These are phyloP conservation scores for Xiphorhynchus erythropygius DNA, from an alignment of 2,797 vertebrate species.

Conservation along the genomic window DNA sequence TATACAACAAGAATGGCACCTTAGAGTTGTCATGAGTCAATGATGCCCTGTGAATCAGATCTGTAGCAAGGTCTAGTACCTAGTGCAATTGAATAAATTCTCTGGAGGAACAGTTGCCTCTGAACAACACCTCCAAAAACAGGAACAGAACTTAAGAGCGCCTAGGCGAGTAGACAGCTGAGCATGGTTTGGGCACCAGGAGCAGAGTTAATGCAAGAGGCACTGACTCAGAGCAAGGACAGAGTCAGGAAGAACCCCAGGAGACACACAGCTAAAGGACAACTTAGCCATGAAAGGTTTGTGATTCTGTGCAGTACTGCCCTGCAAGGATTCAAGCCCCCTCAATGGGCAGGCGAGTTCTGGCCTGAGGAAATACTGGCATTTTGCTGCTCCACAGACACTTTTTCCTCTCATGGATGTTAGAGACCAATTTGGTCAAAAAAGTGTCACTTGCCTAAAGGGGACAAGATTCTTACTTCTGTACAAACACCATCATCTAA, in stretches of 20 bases:
- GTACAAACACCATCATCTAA: not conserved
- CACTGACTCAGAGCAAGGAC: not conserved
- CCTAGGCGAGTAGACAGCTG: not conserved
- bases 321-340: not conserved
- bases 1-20: not conserved
- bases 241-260: not conserved
- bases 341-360: not conserved
- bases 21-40: not conserved
- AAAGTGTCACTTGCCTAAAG: not conserved
- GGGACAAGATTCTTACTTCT: not conserved
- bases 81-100: not conserved
- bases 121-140: not conserved
- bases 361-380: not conserved
- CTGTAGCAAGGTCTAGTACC: not conserved
- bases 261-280: not conserved
- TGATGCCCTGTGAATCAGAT: not conserved
- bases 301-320: not conserved
- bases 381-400: not conserved
- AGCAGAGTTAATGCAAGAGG: not conserved
- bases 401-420: not conserved
- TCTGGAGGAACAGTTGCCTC: not conserved
- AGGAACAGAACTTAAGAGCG: not conserved
- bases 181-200: not conserved
- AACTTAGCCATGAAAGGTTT: not conserved
- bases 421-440: not conserved